Percentiles rank a stretch among this genome's conserved stretches.
Evolutionary conservation across 2,888 invertebrate species (phyloP).

Genomic region (Cordilura impudica): DNA sequence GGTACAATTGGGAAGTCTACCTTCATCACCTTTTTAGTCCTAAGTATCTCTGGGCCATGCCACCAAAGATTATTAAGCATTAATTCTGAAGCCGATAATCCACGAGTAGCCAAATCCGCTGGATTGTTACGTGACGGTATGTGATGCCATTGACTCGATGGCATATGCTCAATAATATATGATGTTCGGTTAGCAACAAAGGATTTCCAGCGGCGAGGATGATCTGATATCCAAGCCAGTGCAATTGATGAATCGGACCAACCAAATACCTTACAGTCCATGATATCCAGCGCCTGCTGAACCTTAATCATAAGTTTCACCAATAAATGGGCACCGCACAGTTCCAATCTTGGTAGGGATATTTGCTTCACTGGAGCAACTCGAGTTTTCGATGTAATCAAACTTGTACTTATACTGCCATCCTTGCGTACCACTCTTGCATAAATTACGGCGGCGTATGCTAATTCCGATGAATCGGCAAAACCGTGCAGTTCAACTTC

Average conservation of each 20-base stretch:
- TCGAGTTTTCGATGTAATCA: not conserved
- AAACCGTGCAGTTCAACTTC: conserved; percentile 40
- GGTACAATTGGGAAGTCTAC: not conserved
- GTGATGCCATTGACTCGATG: conserved; percentile 16
- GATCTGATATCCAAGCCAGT: conserved; percentile 25
- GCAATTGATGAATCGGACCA: conserved; percentile 44
- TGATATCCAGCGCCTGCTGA: not conserved
- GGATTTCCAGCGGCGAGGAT: conserved; percentile 28
- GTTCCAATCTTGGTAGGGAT: not conserved
- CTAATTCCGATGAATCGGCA: conserved; percentile 35
- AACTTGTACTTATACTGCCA: not conserved
- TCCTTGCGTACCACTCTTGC: not conserved
- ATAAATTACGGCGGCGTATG: conserved; percentile 44
- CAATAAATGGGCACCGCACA: conserved; percentile 31
- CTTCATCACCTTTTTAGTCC: not conserved
- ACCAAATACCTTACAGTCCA: not conserved
- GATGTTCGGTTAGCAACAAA: conserved; percentile 35
- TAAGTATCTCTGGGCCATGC: conserved; percentile 24
- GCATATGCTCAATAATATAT: conserved; percentile 35
- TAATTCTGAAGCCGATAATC: not conserved
- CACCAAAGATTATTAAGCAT: conserved; percentile 41
- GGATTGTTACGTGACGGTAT: conserved; percentile 22
- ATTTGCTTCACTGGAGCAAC: not conserved
- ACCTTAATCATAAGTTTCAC: conserved; percentile 21
- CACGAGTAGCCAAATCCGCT: conserved; percentile 31